Percentiles rank a stretch among this genome's conserved stretches.
phyloP scores from a whole-genome alignment of 2,797 vertebrate genomes.

The Poecilia wingei region DNA sequence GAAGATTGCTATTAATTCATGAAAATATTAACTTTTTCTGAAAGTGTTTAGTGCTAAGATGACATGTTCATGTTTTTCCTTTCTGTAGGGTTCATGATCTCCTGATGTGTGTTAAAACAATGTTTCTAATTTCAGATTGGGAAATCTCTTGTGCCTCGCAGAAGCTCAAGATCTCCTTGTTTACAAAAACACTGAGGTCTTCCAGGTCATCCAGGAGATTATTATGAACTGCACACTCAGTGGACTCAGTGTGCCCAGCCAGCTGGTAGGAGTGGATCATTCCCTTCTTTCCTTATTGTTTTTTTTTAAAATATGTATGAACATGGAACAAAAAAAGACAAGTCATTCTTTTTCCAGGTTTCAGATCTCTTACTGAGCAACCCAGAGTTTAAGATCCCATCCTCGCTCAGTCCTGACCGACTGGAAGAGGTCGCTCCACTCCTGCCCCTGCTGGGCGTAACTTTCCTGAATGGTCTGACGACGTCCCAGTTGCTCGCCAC shows the following conservation, averaged over 20 bases:
- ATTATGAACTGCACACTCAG: constrained; percentile 68
- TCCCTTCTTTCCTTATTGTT: not conserved
- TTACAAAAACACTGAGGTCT: constrained; percentile 66
- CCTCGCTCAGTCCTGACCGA: constrained; percentile 55
- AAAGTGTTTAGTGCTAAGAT: not conserved
- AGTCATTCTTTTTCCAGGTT: constrained; percentile 63
- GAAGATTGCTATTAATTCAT: not conserved
- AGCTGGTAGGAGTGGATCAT: constrained; percentile 65
- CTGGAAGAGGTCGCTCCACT: constrained; percentile 71
- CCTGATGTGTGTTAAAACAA: not conserved
- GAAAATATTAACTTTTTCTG: not conserved
- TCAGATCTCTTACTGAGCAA: constrained; percentile 69
- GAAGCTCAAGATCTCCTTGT: constrained; percentile 68
- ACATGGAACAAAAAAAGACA: not conserved
- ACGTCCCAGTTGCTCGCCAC: constrained; percentile 66
- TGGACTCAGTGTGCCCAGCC: constrained; percentile 69
- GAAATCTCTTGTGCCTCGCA: constrained; percentile 75
- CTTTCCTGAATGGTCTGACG: constrained; percentile 75
- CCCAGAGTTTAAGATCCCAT: constrained; percentile 61
- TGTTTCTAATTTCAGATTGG: constrained; percentile 68
- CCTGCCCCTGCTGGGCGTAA: constrained; percentile 73
- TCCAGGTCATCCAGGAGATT: constrained; percentile 71
- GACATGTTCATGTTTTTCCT: not conserved
- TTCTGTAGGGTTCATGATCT: not conserved
- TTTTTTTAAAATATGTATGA: not conserved